Conservation (phyloP, 2,888 invertebrate species). For the Acleris emargana region DNA sequence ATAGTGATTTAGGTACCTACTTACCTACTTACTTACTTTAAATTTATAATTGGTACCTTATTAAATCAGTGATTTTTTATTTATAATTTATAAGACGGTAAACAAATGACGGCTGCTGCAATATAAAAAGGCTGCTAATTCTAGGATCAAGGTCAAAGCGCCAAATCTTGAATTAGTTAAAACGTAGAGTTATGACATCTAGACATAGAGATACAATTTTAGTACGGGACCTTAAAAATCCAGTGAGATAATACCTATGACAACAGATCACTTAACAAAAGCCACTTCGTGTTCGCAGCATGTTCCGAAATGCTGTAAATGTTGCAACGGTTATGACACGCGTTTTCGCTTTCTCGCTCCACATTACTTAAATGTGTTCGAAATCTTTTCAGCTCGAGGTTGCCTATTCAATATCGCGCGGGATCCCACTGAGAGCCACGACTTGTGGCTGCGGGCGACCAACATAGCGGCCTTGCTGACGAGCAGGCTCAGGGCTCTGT, state of each 20-base stretch:
- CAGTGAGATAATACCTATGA: constrained; percentile 2
- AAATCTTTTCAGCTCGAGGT: constrained; percentile 78
- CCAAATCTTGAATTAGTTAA: no score
- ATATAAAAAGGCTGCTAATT: no score
- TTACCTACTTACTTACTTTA: no score
- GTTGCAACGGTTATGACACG: constrained; percentile 29
- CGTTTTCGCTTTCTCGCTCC: constrained; percentile 27
- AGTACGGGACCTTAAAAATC: no score
- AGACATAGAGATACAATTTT: no score
- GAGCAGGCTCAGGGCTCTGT: constrained; percentile 68
- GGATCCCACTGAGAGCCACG: constrained; percentile 92
- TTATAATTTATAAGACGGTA: no score
- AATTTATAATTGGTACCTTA: no score
- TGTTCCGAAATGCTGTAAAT: constrained; percentile 24
- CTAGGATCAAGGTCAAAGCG: no score
- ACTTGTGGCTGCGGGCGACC: constrained; percentile 82
- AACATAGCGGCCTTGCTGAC: constrained; percentile 72
- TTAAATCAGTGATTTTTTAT: no score
- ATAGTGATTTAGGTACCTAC: no score
- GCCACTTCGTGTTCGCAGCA: constrained; percentile 2
- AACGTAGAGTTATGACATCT: no score
- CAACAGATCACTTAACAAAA: constrained; percentile 21
- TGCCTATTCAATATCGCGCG: constrained; percentile 89
- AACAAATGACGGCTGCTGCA: no score
- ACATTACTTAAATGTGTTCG: constrained; percentile 29